Base-by-base conservation (phyloP, 2,888 invertebrate species). In the Euzetes globulus region DNA sequence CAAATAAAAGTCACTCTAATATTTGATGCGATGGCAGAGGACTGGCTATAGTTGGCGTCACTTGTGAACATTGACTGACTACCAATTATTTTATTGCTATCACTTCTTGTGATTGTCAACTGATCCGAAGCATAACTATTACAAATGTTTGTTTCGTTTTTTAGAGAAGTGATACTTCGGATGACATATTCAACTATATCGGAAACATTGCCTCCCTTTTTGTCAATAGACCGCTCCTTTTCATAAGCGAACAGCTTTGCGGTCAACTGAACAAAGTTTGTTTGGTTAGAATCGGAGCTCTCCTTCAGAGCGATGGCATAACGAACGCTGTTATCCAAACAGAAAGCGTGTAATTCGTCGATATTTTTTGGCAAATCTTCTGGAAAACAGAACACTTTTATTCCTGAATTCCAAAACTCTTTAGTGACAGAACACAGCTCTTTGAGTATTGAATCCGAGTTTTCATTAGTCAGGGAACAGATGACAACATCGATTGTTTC, bases 351-450 rank as follows among this genome's bases (percentile, higher is more conserved):
- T 19, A 73, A 29, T 19, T 73, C 73, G n/a, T 73, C 73, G 27
- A 73, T 73, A 60, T 47, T 58, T 58, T 63, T 58, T 17, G 47
- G 60, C 19, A 47, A 29, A 33, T 63, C 58, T 73, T 73, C 73
- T 15, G 73, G 37, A 37, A 60, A 73, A 45, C 58, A 60, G 45
- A 63, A 47, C 22, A 63, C 73, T 58, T 58, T 85, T 73, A 90
- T 85, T 0, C 90, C 91, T 0, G 87, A 86, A 0, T 86, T 84
- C 91, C 94, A 92, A 15, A 94, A 84, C 63, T 89, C 86, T 55
- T 82, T 86, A 83, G 79, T 85, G 80, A 85, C 83, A 70, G 85
- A 85, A 7, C 87, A 83, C 47, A 88, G 85, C 47, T 87, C 85
- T 63, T 87, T 82, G 19, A 82, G 75, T 81, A 84, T 29, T 58